These are phyloP conservation scores for Mandrillus leucophaeus DNA, from an alignment of 2,113 vertebrate species.

Conservation along the genomic window DNA sequence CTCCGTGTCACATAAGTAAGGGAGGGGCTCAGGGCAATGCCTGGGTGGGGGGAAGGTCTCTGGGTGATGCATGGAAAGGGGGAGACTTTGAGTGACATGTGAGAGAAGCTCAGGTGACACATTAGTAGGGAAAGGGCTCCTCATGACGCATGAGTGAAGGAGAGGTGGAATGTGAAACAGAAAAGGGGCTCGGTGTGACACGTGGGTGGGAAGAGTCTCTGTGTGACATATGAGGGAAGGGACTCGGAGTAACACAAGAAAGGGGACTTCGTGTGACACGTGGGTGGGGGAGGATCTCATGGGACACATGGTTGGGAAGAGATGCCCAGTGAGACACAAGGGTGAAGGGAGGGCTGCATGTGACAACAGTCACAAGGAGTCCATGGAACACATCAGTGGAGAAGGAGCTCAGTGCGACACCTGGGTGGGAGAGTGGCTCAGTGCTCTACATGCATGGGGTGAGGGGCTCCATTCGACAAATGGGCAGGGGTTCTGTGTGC, in stretches of 20 bases:
- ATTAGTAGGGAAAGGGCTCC: no score
- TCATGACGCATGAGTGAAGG: not conserved
- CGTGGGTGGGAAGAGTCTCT: not conserved
- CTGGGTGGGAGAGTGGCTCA: not conserved
- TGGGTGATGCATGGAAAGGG: not conserved
- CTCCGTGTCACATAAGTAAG: not conserved
- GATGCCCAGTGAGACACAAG: no score
- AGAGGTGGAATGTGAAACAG: not conserved
- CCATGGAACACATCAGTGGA: fast-evolving
- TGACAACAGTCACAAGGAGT: not conserved
- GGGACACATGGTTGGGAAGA: no score
- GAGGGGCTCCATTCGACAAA: not conserved
- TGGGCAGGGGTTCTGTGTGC: not conserved
- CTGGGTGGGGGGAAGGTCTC: not conserved
- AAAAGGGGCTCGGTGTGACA: not conserved
- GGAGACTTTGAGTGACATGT: not conserved
- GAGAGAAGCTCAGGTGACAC: not conserved
- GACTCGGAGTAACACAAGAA: not conserved
- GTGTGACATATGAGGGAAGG: not conserved
- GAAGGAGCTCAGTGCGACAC: not conserved
- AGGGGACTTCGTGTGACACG: fast-evolving
- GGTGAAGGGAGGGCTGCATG: not conserved
- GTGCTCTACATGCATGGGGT: not conserved
- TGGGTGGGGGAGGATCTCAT: not conserved
- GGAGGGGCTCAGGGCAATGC: not conserved